phyloP scores from a whole-genome alignment of 64 coral and sea anemone genomes.

The Montipora cactus region DNA sequence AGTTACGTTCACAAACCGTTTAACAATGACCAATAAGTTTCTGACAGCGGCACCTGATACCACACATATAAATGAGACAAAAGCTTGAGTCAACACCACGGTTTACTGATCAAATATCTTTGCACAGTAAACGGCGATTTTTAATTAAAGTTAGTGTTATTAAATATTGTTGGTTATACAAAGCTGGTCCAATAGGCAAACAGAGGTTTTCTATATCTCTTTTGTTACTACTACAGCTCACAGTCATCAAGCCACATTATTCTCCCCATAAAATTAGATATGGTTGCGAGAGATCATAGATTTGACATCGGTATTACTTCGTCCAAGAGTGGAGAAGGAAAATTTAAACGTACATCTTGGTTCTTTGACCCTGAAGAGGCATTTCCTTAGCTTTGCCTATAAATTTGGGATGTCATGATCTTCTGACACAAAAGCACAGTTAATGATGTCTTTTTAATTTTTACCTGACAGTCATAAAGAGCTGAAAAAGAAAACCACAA shows the following conservation, averaged over 20 bases:
- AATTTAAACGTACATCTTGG: constrained; percentile 38
- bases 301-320: background rate
- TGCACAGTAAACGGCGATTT: constrained; percentile 97
- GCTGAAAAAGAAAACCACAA: constrained; percentile 32
- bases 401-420: constrained; percentile 85
- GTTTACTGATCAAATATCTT: constrained; percentile 97
- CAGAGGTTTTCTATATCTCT: constrained; percentile 74
- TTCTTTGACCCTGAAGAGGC: constrained; percentile 49
- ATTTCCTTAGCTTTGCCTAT: constrained; percentile 94
- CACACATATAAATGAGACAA: constrained; percentile 85
- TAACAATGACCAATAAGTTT: constrained; percentile 46
- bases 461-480: constrained; percentile 77
- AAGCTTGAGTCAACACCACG: constrained; percentile 77
- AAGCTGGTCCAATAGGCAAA: constrained; percentile 92
- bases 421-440: constrained; percentile 72
- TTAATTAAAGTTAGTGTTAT: constrained; percentile 99
- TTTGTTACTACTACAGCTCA: constrained; percentile 69
- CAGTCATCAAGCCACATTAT: constrained; percentile 27
- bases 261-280: constrained; percentile 34
- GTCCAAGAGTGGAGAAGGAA: constrained; percentile 48
- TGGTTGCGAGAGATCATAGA: background rate
- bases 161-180: constrained; percentile 99
- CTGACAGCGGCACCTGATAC: constrained; percentile 80
- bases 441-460: constrained; percentile 94
- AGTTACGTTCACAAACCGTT: background rate